Evolutionary conservation across 2,113 vertebrate species (phyloP).

Genomic region (Sterrhoptilus dennistouni): DNA sequence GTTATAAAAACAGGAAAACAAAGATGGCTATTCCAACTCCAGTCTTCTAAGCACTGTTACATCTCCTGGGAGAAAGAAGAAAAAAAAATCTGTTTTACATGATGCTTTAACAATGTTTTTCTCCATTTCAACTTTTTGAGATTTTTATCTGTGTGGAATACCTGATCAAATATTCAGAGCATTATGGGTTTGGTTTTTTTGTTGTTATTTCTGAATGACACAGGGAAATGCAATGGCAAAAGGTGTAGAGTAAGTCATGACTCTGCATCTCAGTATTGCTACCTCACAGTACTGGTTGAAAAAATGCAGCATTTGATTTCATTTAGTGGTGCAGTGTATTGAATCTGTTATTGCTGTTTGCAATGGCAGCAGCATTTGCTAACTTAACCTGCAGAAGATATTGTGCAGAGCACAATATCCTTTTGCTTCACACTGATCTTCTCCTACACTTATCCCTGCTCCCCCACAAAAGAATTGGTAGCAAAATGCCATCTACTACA

Average conservation of each 20-base stretch:
- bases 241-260: background rate
- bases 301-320: slow-evolving; percentile 30
- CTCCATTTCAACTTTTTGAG: background rate
- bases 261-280: background rate
- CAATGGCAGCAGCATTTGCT: slow-evolving; percentile 28
- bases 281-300: background rate
- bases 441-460: background rate
- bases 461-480: background rate
- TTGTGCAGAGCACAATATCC: background rate
- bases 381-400: background rate
- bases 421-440: background rate
- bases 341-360: background rate
- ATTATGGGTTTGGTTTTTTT: background rate
- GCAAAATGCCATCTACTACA: background rate
- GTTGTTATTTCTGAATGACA: background rate
- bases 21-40: background rate
- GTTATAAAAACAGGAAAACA: background rate
- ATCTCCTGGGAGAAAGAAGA: background rate
- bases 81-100: background rate
- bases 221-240: background rate
- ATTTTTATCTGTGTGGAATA: background rate
- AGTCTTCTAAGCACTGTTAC: background rate
- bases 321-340: background rate
- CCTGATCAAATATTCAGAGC: background rate
- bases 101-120: background rate